These are phyloP conservation scores for Sinocyclocheilus anshuiensis DNA, from an alignment of 2,113 vertebrate species.

Conservation along the genomic window DNA sequence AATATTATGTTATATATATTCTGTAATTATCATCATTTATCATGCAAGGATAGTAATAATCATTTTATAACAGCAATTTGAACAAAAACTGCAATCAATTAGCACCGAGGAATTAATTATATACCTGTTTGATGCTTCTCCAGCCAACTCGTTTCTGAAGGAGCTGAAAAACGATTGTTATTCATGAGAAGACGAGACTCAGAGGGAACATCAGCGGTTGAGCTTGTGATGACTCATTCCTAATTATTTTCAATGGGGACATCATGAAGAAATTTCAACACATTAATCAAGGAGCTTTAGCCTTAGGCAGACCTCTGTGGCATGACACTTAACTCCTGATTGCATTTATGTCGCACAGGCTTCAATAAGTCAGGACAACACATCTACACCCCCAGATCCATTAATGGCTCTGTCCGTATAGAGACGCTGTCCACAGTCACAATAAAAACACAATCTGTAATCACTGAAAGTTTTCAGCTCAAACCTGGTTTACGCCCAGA, in stretches of 20 bases:
- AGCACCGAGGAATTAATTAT: neutral
- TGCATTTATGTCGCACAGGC: neutral
- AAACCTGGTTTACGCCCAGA: neutral
- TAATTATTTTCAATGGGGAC: constrained; percentile 46
- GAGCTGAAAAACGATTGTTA: constrained; percentile 30
- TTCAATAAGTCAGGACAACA: constrained; percentile 29
- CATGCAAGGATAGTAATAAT: neutral
- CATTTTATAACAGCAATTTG: neutral
- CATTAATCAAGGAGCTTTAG: constrained; percentile 44
- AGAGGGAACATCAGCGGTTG: constrained; percentile 26
- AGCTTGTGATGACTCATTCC: constrained; percentile 49
- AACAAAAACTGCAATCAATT: neutral
- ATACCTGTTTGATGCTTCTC: neutral
- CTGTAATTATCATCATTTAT: neutral
- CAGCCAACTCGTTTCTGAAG: constrained; percentile 12
- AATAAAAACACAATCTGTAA: constrained; percentile 13
- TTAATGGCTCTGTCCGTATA: neutral
- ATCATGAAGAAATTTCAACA: constrained; percentile 35
- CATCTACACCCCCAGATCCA: constrained; percentile 8
- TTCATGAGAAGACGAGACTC: constrained; percentile 35
- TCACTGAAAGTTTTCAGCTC: neutral
- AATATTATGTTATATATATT: neutral
- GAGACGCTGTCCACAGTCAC: neutral
- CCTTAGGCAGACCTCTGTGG: constrained; percentile 37
- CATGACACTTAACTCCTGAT: constrained; percentile 25